Base-by-base conservation (phyloP, 2,113 vertebrate species). In the Ceyx melanurus region DNA sequence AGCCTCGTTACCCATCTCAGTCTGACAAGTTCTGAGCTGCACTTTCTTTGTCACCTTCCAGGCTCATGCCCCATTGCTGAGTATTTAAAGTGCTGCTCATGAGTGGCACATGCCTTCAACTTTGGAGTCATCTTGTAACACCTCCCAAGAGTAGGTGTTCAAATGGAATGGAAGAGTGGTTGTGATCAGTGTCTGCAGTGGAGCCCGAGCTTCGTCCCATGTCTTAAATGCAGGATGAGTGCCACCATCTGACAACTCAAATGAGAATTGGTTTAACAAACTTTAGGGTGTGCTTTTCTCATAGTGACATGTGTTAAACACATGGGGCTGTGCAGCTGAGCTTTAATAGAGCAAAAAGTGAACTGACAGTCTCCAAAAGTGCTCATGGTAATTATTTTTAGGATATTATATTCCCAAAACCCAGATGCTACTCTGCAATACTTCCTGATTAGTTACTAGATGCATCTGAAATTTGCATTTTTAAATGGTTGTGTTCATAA, bases 181-280 rank as follows among this genome's bases (percentile, higher is more conserved):
- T 93, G 84, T 58, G 91, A 87, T 84, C 92, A 92, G 87, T 76
- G 93, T 74, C 58, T 84, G 73, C 7, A 8, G 60, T 64, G 43
- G 51, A 94, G 78, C 71, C 89, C 93, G 91, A 91, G 66, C 87
- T 92, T 80, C 64, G 95, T 94, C 82, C 82, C 43, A 22, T 94
- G 89, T 60, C 87, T 93, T 76, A 12, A 53, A 23, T 89, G 87
- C 87, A 37, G 82, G 71, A 88, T 82, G 70, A 85, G 89, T 95
- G 87, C 87, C 87, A 94, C 92, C 87, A 88, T 96, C 84, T 93
- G 94, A 94, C 95, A 92, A 60, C 85, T 78, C 56, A 33, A 94
- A 92, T 91, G 91, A 92, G 87, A 95, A 92, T 54, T 60, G 51
- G n/a, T 94, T 89, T 88, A 87, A 58, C 79, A 91, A 79, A 93